Percentiles rank a stretch among this genome's conserved stretches.
Conservation (phyloP, 30 jellyfish, hydroid and myxozoan genomes). For the Morbakka virulenta region DNA sequence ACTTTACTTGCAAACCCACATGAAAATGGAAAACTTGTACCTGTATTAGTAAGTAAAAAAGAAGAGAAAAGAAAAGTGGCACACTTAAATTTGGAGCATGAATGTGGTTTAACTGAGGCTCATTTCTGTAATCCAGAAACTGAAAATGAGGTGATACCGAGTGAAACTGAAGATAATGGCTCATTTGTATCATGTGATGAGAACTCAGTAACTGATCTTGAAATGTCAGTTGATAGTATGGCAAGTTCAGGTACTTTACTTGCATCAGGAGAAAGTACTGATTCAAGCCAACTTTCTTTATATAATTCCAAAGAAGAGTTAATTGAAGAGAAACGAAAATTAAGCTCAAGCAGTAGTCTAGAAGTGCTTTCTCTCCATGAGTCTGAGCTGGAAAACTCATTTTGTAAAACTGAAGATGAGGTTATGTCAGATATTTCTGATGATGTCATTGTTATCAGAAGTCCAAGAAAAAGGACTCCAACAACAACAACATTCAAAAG, state of each 20-base stretch:
- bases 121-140: constrained; percentile 73
- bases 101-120: constrained; percentile 73
- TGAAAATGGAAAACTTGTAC: constrained; percentile 43
- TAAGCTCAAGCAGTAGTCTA: constrained; percentile 12
- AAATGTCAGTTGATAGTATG: constrained; percentile 9
- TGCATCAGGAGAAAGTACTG: constrained; percentile 73
- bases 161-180: constrained; percentile 46
- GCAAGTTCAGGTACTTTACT: constrained; percentile 82
- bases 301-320: not conserved
- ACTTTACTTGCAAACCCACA: constrained; percentile 84
- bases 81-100: constrained; percentile 55
- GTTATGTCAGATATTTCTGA: not conserved
- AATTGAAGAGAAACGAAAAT: not conserved
- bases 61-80: not conserved
- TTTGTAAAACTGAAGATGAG: constrained; percentile 25
- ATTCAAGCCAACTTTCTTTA: not conserved
- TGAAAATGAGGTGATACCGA: not conserved
- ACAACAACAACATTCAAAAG: constrained; percentile 77
- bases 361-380: constrained; percentile 58
- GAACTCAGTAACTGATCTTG: constrained; percentile 44
- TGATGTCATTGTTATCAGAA: not conserved
- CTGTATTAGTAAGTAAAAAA: not conserved
- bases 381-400: constrained; percentile 53
- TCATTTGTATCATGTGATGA: constrained; percentile 80
- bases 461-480: constrained; percentile 14